Evolutionary conservation across 92 coral and sea anemone genomes (phyloP), one percentile per base, ranked within the genome.

Genomic region (Porites cylindrica): DNA sequence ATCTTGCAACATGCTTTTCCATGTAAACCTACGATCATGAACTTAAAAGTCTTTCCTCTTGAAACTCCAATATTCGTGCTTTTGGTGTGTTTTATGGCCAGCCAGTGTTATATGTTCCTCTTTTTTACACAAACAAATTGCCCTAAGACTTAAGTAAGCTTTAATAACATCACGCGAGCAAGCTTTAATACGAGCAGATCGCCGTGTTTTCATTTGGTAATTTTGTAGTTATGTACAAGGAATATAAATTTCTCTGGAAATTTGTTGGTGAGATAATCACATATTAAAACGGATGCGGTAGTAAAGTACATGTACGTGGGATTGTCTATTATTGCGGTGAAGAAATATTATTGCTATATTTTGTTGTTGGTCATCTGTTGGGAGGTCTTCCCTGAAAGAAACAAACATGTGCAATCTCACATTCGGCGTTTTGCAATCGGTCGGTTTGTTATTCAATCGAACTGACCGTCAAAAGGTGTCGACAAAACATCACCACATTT

Each of bases 341-440:
- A 3, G 51, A 73, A 50, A 2, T 74, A 20, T 60, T 83, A 72
- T 13, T 51, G 12, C 51, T 13, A 65, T 65, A 14, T 11, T 26
- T 73, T 52, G 17, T 81, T 69, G 72, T 51, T 68, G 4, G 77
- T 53, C 43, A 68, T 86, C 16, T 64, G 2, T 43, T 63, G 24
- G 75, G 52, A 89, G 90, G 75, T 78, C 75, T 79, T 71, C 62
- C 29, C 74, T 4, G 43, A n/a, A 52, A 11, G 10, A 47, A 38
- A 66, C 9, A 13, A 59, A 10, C 21, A 1, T 18, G 16, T 9
- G 26, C 20, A 73, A 3, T 47, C 24, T 10, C 16, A 56, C 11
- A 4, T 56, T 56, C 11, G 0, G 61, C 8, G 11, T 56, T 10
- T 56, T 70, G 66, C 47, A 38, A 38, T 59, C 59, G 16, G n/a